Conservation (phyloP, 2,888 invertebrate genomes). For the Caenorhabditis sp. region DNA sequence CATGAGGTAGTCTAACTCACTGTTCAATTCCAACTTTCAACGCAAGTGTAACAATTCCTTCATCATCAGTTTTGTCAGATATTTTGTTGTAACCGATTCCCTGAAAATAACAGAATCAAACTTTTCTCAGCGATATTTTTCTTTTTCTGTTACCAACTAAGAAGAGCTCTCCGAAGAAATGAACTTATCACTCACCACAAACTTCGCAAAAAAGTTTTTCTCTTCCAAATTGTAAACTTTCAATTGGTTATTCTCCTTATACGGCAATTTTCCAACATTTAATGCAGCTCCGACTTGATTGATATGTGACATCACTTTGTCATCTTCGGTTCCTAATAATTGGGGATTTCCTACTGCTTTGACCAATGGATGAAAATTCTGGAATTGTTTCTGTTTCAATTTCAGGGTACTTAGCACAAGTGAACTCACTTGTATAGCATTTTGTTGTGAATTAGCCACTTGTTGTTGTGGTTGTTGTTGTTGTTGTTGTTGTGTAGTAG, state of each 20-base stretch:
- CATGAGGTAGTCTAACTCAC: slow-evolving; percentile 5
- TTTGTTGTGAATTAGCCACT: slow-evolving; percentile 13
- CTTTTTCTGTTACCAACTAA: too few relatives aligned
- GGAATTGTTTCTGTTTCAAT: slow-evolving; percentile 7
- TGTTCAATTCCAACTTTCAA: slow-evolving; percentile 79
- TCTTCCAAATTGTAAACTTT: slow-evolving; percentile 74
- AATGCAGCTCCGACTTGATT: slow-evolving; percentile 71
- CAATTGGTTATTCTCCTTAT: slow-evolving; percentile 49
- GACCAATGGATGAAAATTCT: slow-evolving; percentile 31
- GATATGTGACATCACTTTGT: slow-evolving; percentile 22
- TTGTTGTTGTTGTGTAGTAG: slow-evolving; percentile 9
- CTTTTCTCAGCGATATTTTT: too few relatives aligned
- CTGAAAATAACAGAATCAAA: slow-evolving; percentile 61
- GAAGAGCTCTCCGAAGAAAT: too few relatives aligned
- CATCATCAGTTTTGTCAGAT: slow-evolving; percentile 86
- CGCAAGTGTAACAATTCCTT: slow-evolving; percentile 86
- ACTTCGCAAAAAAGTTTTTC: slow-evolving; percentile 45
- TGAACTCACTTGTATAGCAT: neutral
- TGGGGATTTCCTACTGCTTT: slow-evolving; percentile 33
- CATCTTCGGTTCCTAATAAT: slow-evolving; percentile 30
- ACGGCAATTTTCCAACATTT: slow-evolving; percentile 60
- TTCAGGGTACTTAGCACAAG: too few relatives aligned
- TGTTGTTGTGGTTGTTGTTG: slow-evolving; percentile 20
- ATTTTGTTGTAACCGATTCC: slow-evolving; percentile 90
- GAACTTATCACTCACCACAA: slow-evolving; percentile 17